Base-by-base conservation (phyloP, 1,140 invertebrate species). In the Ceratoteleas bidentatus region DNA sequence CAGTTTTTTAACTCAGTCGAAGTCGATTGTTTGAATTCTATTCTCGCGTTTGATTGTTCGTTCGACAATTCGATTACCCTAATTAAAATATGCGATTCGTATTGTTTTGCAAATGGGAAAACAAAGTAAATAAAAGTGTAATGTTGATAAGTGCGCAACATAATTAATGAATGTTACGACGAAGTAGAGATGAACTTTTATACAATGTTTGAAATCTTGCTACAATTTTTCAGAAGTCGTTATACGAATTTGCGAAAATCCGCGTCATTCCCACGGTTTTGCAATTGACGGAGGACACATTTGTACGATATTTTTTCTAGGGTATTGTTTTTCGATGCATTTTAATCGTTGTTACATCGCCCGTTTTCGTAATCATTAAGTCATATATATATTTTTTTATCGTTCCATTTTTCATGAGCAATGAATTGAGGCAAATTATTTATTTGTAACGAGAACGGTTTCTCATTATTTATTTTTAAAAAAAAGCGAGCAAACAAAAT, bases 161-260 rank as follows among this genome's bases (percentile, higher is more conserved):
- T 38, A 38, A 38, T 38, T 38, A 40, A 40, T 11, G 38, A 40
- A 40, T 40, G 38, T 40, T 73, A 73, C 16, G 14, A 49, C 8
- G 10, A 72, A 56, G 11, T 58, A 6, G 11, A 62, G 38, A 47
- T 61, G 24, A 62, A 73, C 24, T 73, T 73, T 73, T 73, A 73
- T 73, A 73, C 14, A 16, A 73, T 49, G 60, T 62, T 72, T 64
- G 8, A 64, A 64, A 40, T 47, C 38, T 61, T 52, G 15, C 56
- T 62, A 72, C 57, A 40, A 72, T 62, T 62, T 61, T 73, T 64
- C 40, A 73, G 57, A 72, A 72, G 36, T 73, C 64, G 69, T 73
- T 73, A 73, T 49, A 62, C 43, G 6, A 16, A 61, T 54, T 61
- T 53, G 52, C 54, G 33, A 36, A 56, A 47, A 34, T 6, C 47